Conservation (phyloP, 1,140 invertebrate species). For the Apolygus lucorum region DNA sequence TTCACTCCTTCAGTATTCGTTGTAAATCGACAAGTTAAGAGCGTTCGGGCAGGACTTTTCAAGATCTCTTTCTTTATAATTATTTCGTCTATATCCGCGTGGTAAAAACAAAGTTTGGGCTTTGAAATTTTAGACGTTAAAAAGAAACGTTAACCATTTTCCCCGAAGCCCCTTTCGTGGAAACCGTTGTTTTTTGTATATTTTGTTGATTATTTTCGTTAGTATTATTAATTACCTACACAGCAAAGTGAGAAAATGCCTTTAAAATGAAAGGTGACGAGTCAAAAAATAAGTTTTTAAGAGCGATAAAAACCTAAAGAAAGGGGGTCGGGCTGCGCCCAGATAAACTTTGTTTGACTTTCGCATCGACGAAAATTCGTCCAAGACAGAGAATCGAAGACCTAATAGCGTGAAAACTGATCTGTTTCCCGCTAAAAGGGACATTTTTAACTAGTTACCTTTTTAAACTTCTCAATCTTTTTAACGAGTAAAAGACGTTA, state of each 20-base stretch:
- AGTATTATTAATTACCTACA: too few relatives aligned
- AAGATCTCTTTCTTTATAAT: slow-evolving; percentile 2
- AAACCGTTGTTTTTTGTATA: too few relatives aligned
- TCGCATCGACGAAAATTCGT: neutral
- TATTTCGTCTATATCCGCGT: neutral
- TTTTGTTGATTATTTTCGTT: too few relatives aligned
- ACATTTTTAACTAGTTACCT: neutral
- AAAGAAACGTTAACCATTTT: too few relatives aligned
- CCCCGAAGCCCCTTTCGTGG: too few relatives aligned
- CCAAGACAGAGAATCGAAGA: neutral
- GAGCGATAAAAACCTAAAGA: neutral
- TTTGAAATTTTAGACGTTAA: too few relatives aligned
- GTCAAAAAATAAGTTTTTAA: neutral
- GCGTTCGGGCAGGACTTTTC: slow-evolving; percentile 14
- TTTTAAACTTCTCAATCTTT: neutral
- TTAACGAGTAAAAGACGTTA: neutral
- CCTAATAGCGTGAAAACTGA: neutral
- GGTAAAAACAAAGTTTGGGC: too few relatives aligned
- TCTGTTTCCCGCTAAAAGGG: neutral
- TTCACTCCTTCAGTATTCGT: slow-evolving; percentile 11
- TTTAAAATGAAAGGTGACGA: too few relatives aligned
- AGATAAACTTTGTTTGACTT: neutral
- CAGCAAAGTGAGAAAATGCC: too few relatives aligned
- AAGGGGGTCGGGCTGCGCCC: neutral
- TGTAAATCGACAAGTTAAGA: neutral